These are phyloP conservation scores for Rhaphigaster nebulosa DNA, from an alignment of 2,888 invertebrate species.

Conservation along the genomic window DNA sequence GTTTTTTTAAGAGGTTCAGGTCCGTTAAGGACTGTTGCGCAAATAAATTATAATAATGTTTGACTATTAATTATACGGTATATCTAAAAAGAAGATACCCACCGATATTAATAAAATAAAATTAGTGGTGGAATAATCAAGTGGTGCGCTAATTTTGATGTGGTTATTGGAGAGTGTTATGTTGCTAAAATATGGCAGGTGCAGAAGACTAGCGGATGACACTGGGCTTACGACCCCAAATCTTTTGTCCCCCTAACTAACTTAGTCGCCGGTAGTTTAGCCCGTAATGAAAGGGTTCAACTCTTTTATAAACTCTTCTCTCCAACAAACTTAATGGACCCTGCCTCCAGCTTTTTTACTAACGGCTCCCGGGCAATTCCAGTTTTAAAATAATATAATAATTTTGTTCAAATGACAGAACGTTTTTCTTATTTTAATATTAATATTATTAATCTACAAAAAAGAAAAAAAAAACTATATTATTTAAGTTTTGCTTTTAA, in stretches of 20 bases:
- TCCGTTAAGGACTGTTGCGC: too few relatives aligned
- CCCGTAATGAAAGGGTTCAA: conserved; percentile 48
- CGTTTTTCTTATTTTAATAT: background rate
- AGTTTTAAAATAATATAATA: background rate
- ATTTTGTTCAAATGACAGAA: background rate
- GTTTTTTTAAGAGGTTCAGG: too few relatives aligned
- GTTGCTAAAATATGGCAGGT: background rate
- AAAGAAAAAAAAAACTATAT: too few relatives aligned
- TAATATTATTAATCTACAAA: background rate
- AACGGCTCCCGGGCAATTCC: background rate
- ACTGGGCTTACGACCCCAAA: conserved; percentile 38
- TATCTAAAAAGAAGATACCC: too few relatives aligned
- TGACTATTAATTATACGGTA: too few relatives aligned
- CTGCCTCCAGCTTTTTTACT: background rate
- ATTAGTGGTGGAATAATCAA: too few relatives aligned
- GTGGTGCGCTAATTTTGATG: too few relatives aligned
- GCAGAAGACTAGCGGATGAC: background rate
- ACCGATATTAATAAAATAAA: too few relatives aligned
- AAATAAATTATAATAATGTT: too few relatives aligned
- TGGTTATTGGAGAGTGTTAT: background rate
- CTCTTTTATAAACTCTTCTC: conserved; percentile 44
- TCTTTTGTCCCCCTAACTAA: conserved; percentile 43
- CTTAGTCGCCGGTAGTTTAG: conserved; percentile 29
- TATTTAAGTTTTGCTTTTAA: too few relatives aligned
- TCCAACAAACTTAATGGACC: conserved; percentile 24